Evolutionary conservation across 1,140 invertebrate genomes (phyloP), one percentile per base, ranked within the genome.

Genomic region (Mizuhopecten yessoensis): DNA sequence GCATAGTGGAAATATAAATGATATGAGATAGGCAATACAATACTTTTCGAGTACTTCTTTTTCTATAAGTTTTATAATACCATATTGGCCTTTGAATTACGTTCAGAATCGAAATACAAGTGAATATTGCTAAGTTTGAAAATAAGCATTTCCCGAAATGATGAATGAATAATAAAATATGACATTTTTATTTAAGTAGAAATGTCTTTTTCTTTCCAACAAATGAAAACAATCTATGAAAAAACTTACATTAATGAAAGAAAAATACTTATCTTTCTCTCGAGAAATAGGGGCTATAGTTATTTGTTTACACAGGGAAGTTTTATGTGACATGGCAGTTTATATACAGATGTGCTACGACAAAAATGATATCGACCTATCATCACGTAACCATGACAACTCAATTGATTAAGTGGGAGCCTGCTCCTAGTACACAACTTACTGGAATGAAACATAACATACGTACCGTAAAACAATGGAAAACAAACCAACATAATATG

Each of bases 381-480:
- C 17, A 45, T 13, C 10, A 45, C 17, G 20, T 29, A n/a, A n/a
- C n/a, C 23, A 7, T 75, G 57, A 75, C 57, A 75, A 75, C 45
- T 23, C 7, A 57, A 57, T n/a, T 17, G 45, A 11, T 20, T 17
- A 75, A 29, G 57, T 17, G n/a, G 57, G 57, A 75, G 57, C 15
- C 57, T 3, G 20, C 23, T 75, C 23, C 57, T 29, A 0, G 23
- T 75, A 75, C 57, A 75, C 36, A 39, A 7, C 57, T 75, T 29
- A 29, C 57, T 75, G 57, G 57, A 75, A 75, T 75, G 57, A n/a
- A 75, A 75, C 57, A 75, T 75, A 75, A 75, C 57, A 29, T 29
- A 75, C 57, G 23, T 75, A n/a, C 36, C 36, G 5, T n/a, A 20
- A 49, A 49, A 49, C 20, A 20, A 49, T 2, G 11, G 57, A 75